Conservation (phyloP, 2,113 vertebrate genomes). For the Cardinalis cardinalis region DNA sequence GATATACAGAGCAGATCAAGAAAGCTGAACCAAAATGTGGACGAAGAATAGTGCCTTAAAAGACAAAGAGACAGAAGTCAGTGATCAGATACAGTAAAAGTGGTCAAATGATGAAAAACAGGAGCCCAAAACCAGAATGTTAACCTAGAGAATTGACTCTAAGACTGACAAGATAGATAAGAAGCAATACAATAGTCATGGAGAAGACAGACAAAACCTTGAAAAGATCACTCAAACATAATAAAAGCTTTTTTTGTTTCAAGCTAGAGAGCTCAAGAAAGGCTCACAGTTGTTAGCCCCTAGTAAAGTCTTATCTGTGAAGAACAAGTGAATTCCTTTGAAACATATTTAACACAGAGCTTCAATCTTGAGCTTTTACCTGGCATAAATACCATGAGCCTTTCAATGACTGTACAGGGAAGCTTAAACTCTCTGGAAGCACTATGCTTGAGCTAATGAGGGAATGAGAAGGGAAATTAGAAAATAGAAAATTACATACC, state of each 20-base stretch:
- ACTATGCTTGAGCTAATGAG: not conserved
- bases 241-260: not conserved
- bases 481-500: constrained; percentile 69
- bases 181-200: not conserved
- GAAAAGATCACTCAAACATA: not conserved
- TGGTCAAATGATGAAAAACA: not conserved
- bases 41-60: not conserved
- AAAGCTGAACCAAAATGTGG: not conserved
- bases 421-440: not conserved
- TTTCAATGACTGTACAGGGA: not conserved
- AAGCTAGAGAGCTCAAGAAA: not conserved
- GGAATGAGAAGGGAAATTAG: not conserved
- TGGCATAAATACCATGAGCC: not conserved
- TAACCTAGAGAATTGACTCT: not conserved
- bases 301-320: not conserved
- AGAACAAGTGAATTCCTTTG: not conserved
- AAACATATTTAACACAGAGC: not conserved
- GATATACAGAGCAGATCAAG: not conserved
- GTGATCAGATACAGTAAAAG: not conserved
- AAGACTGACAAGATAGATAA: not conserved
- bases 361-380: not conserved
- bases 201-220: not conserved
- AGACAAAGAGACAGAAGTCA: not conserved
- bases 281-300: not conserved
- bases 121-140: not conserved